Conservation (phyloP, 2,888 invertebrate species). For the Penaeus monodon region DNA sequence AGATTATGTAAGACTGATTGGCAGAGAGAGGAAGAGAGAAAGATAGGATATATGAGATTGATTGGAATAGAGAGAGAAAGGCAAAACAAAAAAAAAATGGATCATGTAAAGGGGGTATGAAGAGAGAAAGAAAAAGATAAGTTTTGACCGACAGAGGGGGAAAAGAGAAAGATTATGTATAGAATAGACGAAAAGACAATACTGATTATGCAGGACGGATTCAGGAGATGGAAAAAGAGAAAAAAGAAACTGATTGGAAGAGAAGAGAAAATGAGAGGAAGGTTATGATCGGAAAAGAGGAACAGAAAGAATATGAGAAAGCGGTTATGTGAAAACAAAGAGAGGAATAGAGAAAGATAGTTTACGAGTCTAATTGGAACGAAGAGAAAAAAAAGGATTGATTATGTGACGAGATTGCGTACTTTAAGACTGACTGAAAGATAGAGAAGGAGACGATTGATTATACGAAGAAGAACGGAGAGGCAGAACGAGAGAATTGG, state of each 20-base stretch:
- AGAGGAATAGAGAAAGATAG: not conserved
- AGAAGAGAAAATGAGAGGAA: not conserved
- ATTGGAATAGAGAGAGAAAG: not conserved
- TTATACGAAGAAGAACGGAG: no score
- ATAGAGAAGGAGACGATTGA: constrained; percentile 1
- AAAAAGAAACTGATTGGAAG: no score
- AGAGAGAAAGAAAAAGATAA: not conserved
- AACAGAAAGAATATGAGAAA: not conserved
- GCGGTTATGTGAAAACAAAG: not conserved
- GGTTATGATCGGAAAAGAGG: not conserved
- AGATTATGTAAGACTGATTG: not conserved
- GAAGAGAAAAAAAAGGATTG: not conserved
- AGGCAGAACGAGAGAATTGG: no score
- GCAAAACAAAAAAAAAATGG: no score
- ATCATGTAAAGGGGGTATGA: no score
- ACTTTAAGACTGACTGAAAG: not conserved
- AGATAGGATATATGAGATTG: not conserved
- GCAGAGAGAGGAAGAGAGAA: not conserved
- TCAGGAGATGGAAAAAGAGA: not conserved
- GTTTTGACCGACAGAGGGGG: not conserved
- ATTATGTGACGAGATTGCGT: no score
- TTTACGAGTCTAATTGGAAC: not conserved
- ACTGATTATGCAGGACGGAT: not conserved
- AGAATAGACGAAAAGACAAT: not conserved
- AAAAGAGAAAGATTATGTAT: not conserved